A percentile compares a stretch with the other conserved stretches of the same genome.
Conservation (phyloP, 2,888 invertebrate genomes). For the Herminia tarsipennalis region DNA sequence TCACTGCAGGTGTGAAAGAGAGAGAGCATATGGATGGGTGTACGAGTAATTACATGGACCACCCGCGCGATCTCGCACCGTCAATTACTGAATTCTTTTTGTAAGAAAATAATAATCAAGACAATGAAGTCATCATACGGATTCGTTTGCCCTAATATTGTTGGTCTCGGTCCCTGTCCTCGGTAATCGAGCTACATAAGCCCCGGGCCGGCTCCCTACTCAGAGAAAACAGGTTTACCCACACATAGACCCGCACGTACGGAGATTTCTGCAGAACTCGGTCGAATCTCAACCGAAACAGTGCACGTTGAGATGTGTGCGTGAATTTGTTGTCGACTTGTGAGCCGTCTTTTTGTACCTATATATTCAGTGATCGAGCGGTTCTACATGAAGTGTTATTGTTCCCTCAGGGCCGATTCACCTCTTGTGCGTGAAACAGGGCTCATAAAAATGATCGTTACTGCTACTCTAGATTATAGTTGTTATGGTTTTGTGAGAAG, state of each 20-base stretch:
- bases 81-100: slow-evolving; percentile 69
- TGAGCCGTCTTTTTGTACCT: too few species aligned
- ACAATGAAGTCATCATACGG: slow-evolving; percentile 78
- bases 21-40: slow-evolving; percentile 50
- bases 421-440: slow-evolving; percentile 29
- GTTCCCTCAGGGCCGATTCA: slow-evolving; percentile 25
- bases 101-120: slow-evolving; percentile 67
- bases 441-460: slow-evolving; percentile 23
- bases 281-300: too few species aligned
- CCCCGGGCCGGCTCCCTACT: too few species aligned
- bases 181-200: too few species aligned
- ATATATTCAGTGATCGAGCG: neutral
- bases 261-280: too few species aligned
- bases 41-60: slow-evolving; percentile 79
- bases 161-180: too few species aligned
- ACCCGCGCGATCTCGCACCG: slow-evolving; percentile 67
- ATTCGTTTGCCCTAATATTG: slow-evolving; percentile 36
- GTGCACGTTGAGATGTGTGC: too few species aligned
- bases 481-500: too few species aligned
- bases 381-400: slow-evolving; percentile 26
- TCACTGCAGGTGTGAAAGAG: slow-evolving; percentile 58
- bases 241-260: too few species aligned
- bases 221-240: too few species aligned
- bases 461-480: slow-evolving; percentile 13
- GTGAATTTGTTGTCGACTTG: too few species aligned